phyloP scores from a whole-genome alignment of 2,113 vertebrate species.

The Sitta europaea region DNA sequence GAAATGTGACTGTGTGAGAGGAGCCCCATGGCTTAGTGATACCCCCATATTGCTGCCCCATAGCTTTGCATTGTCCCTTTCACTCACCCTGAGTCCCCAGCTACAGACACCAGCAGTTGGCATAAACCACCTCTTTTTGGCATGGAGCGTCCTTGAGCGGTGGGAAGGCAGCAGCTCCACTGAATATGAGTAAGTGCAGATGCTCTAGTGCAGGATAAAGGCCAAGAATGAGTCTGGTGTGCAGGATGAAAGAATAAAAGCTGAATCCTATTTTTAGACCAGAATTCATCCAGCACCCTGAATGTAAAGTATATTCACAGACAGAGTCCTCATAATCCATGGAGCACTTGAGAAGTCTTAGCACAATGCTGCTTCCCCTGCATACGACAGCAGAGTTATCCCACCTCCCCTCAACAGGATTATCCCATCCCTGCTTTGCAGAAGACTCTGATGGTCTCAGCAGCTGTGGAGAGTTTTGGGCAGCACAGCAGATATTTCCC shows the following conservation, averaged over 20 bases:
- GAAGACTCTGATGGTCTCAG: background rate
- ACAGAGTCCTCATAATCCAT: background rate
- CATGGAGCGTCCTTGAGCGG: background rate
- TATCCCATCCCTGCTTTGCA: background rate
- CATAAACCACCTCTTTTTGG: background rate
- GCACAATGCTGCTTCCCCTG: background rate
- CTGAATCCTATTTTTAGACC: background rate
- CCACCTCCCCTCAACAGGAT: background rate
- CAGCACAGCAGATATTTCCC: background rate
- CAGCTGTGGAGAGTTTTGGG: background rate
- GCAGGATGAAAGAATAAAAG: background rate
- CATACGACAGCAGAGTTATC: background rate
- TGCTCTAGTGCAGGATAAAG: slow-evolving; percentile 9
- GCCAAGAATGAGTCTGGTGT: background rate
- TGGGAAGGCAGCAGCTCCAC: slow-evolving; percentile 1
- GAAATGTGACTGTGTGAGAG: rapidly evolving
- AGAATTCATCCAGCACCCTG: background rate
- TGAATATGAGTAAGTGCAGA: slow-evolving; percentile 1
- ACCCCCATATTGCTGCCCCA: background rate
- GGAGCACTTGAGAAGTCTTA: background rate
- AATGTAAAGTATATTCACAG: background rate
- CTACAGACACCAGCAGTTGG: background rate
- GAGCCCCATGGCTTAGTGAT: background rate
- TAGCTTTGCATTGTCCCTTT: background rate
- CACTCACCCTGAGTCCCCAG: background rate